phyloP scores from a whole-genome alignment of 2,888 invertebrate species.

The Homarus gammarus region DNA sequence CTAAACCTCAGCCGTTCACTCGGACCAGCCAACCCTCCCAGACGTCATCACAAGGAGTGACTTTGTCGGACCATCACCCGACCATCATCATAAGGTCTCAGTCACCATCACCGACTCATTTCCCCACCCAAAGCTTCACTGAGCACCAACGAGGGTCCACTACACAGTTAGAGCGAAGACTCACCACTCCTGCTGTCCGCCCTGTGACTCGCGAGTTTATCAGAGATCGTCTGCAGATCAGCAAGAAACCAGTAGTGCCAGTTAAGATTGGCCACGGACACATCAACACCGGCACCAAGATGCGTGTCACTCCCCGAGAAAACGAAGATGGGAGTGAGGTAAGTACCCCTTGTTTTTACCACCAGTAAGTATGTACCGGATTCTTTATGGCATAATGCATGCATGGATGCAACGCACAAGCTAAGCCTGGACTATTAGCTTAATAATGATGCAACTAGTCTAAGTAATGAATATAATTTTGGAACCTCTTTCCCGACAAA shows the following conservation, averaged over 20 bases:
- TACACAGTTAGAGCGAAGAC: neutral
- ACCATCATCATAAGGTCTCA: neutral
- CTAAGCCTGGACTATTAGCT: too few relatives aligned
- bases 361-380: too few relatives aligned
- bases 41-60: neutral
- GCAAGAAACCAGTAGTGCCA: neutral
- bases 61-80: neutral
- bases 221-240: neutral
- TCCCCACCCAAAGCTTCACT: neutral
- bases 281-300: slow-evolving; percentile 31
- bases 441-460: too few relatives aligned
- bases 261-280: slow-evolving; percentile 15
- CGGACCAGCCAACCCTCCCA: neutral
- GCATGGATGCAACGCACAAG: too few relatives aligned
- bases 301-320: neutral
- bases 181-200: neutral
- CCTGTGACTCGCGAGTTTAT: neutral
- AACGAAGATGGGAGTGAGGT: slow-evolving; percentile 26
- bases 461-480: too few relatives aligned
- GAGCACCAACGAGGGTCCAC: neutral
- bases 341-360: too few relatives aligned
- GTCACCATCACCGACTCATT: neutral
- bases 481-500: too few relatives aligned
- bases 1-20: neutral
- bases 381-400: too few relatives aligned